These are phyloP conservation scores for Brenthis hecate DNA, from an alignment of 2,888 invertebrate species.

Conservation along the genomic window DNA sequence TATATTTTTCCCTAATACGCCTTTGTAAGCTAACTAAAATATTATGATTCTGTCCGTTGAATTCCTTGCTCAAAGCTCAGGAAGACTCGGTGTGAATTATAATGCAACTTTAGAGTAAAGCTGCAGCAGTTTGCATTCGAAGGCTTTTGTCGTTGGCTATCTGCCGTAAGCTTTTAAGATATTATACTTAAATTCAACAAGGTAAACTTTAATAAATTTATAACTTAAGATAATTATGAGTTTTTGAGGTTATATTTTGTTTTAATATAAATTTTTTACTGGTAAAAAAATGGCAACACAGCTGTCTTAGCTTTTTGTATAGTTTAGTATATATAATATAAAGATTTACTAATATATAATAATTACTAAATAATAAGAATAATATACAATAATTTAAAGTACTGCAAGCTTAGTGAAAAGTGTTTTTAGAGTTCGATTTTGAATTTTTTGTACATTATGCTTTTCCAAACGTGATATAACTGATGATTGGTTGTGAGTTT, in stretches of 20 bases:
- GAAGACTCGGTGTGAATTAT: slow-evolving; percentile 33
- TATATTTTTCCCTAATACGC: too few relatives aligned
- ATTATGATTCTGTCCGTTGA: slow-evolving; percentile 11
- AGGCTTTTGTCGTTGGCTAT: slow-evolving; percentile 32
- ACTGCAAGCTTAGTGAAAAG: slow-evolving; percentile 30
- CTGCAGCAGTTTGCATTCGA: slow-evolving; percentile 32
- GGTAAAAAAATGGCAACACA: too few relatives aligned
- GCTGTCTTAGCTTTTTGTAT: too few relatives aligned
- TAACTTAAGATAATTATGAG: neutral
- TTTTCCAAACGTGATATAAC: too few relatives aligned
- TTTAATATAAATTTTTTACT: neutral
- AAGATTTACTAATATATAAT: too few relatives aligned
- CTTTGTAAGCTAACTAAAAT: neutral
- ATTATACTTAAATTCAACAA: slow-evolving; percentile 26
- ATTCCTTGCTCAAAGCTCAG: slow-evolving; percentile 24
- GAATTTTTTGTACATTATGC: too few relatives aligned
- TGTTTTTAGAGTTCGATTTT: slow-evolving; percentile 21
- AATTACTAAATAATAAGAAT: too few relatives aligned
- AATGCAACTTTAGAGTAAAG: slow-evolving; percentile 35
- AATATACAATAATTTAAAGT: slow-evolving; percentile 18
- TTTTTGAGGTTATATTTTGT: neutral
- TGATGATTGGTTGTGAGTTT: too few relatives aligned
- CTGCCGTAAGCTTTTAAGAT: slow-evolving; percentile 13
- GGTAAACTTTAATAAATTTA: slow-evolving; percentile 7
- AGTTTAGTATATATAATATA: too few relatives aligned